These are phyloP conservation scores for Drosophila nigrodunni DNA, from an alignment of 1,140 invertebrate genomes.

Conservation along the genomic window DNA sequence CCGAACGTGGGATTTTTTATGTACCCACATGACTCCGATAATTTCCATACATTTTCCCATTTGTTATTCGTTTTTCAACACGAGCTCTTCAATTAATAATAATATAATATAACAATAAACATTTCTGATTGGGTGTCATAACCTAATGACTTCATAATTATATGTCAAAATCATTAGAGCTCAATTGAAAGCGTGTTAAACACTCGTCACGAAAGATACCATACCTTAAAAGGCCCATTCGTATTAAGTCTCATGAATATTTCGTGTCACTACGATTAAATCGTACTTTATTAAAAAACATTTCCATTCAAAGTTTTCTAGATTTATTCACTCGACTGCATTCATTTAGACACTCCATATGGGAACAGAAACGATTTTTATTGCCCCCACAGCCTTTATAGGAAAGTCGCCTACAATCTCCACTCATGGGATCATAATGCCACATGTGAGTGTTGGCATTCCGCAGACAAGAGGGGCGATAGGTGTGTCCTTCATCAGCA, in stretches of 20 bases:
- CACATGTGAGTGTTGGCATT: constrained; percentile 9
- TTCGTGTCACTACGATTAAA: no score
- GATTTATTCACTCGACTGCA: background rate
- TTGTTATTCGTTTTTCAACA: background rate
- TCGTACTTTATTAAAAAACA: no score
- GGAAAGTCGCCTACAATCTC: background rate
- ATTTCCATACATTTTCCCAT: no score
- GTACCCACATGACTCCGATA: no score
- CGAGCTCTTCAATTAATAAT: background rate
- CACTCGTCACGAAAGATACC: background rate
- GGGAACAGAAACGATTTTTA: constrained; percentile 11
- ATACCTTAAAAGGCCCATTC: background rate
- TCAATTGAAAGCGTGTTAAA: background rate
- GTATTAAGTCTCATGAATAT: background rate
- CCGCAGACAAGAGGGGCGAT: background rate
- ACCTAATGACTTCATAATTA: constrained; percentile 5
- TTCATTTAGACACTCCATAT: background rate
- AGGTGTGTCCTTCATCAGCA: background rate
- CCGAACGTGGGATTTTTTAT: no score
- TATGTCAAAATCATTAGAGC: background rate
- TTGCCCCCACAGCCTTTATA: constrained; percentile 13
- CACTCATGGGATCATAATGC: background rate
- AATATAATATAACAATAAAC: background rate
- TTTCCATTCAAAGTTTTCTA: background rate
- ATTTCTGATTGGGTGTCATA: background rate